Evolutionary conservation across 1,140 invertebrate species (phyloP), one percentile per base, ranked within the genome.

Genomic region (Stenopsyche tienmushanensis): DNA sequence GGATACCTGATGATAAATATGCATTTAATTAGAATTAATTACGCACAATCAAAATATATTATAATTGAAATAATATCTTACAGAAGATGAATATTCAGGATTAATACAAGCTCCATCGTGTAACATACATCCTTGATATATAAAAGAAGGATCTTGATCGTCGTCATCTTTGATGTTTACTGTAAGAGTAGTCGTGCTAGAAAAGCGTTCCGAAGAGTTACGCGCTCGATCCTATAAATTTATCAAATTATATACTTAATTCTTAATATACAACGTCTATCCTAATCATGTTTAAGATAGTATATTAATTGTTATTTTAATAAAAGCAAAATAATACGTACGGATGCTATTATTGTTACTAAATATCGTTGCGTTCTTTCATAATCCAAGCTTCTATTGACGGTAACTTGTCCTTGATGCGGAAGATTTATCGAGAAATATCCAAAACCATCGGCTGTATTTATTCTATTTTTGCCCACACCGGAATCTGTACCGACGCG

Each of bases 291-390:
- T 53, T 53, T 26, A 53, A 53, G 8, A 8, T 34, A 55, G 50
- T 3, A 60, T 45, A 3, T 5, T 23, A 49, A 17, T 39, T 1
- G 17, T 29, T n/a, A n/a, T n/a, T n/a, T n/a, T n/a, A n/a, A n/a
- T n/a, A 41, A 41, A 41, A n/a, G n/a, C n/a, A n/a, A n/a, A n/a
- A n/a, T n/a, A n/a, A n/a, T n/a, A n/a, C n/a, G n/a, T n/a, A 96
- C 93, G 78, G 90, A 90, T 65, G 92, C 93, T 66, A 94, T 85
- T 74, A 96, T 88, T 64, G 91, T 94, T 73, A 96, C 86, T 74
- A 93, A 88, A 78, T 93, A 95, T 71, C 90, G 85, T 74, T 93
- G 88, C n/a, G 88, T 91, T 73, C 86, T 89, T 75, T 96, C 93
- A 76, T 90, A 96, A 80, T 96, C 93, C 71, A 96, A 81, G 23